Conservation (phyloP, 2,797 vertebrate species). For the Astyanax mexicanus region DNA sequence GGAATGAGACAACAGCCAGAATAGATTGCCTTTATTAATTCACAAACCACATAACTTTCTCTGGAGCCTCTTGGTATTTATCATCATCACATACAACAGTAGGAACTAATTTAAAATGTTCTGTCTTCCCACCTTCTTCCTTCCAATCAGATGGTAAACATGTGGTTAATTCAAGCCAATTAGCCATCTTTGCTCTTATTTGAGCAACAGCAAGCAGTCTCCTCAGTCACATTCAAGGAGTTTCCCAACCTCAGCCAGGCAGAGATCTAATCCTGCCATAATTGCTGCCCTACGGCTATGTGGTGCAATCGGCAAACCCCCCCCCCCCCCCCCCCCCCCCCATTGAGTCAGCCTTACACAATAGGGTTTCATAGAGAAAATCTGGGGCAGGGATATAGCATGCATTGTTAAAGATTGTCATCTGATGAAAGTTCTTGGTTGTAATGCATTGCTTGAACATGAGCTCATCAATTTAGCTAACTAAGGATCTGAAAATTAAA, state of each 20-base stretch:
- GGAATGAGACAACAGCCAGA: not conserved
- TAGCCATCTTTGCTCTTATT: not conserved
- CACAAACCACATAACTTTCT: not conserved
- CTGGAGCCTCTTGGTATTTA: not conserved
- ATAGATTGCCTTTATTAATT: not conserved
- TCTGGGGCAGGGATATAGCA: no score
- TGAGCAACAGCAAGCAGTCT: not conserved
- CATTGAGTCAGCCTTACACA: slow-evolving; percentile 68
- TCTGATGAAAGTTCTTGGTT: no score
- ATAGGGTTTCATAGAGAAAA: slow-evolving; percentile 42
- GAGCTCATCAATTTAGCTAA: no score
- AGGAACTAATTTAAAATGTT: not conserved
- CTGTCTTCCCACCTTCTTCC: not conserved
- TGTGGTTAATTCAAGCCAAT: not conserved
- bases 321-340: slow-evolving; percentile 58
- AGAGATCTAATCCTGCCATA: slow-evolving; percentile 22
- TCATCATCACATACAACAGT: not conserved
- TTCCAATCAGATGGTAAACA: not conserved
- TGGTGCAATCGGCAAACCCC: slow-evolving; percentile 49
- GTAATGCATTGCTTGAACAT: no score
- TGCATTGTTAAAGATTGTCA: no score
- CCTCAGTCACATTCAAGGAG: slow-evolving; percentile 15
- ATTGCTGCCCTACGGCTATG: slow-evolving; percentile 26
- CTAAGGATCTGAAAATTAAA: no score
- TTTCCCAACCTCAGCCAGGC: slow-evolving; percentile 33